Conservation (phyloP, 2,797 vertebrate species). For the Platyrinchus mystaceus region DNA sequence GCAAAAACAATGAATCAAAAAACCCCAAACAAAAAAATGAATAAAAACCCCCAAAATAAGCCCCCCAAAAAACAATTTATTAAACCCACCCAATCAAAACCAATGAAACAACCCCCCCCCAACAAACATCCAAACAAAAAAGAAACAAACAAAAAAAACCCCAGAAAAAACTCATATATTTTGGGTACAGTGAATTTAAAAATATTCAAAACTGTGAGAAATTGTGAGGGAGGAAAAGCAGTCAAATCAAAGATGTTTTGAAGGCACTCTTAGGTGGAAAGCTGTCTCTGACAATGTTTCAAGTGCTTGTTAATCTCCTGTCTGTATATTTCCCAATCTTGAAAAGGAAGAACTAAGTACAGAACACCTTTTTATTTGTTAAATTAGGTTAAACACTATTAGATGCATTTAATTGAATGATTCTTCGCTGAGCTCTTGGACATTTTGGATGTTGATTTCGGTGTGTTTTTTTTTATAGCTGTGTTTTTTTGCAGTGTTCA, state of each 20-base stretch:
- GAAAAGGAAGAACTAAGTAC: not conserved
- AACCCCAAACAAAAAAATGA: too few species aligned
- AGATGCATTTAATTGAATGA: not conserved
- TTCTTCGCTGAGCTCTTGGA: not conserved
- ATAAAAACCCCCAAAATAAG: too few species aligned
- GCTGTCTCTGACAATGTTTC: not conserved
- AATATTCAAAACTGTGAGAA: not conserved
- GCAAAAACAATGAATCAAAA: too few species aligned
- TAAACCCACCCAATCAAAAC: too few species aligned
- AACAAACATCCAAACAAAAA: not conserved
- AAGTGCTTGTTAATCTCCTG: not conserved
- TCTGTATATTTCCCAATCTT: not conserved
- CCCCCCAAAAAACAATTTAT: too few species aligned
- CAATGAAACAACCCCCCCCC: too few species aligned
- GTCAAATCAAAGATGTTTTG: not conserved
- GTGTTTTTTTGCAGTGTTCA: not conserved
- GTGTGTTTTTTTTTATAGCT: too few species aligned
- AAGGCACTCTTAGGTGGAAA: not conserved
- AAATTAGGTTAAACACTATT: not conserved
- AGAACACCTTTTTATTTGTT: fast-evolving
- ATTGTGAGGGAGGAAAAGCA: not conserved
- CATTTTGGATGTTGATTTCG: not conserved
- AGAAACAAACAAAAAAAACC: not conserved
- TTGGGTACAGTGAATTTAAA: not conserved
- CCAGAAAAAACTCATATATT: not conserved